Conservation (phyloP, 2,113 vertebrate genomes). For the Mirounga angustirostris region DNA sequence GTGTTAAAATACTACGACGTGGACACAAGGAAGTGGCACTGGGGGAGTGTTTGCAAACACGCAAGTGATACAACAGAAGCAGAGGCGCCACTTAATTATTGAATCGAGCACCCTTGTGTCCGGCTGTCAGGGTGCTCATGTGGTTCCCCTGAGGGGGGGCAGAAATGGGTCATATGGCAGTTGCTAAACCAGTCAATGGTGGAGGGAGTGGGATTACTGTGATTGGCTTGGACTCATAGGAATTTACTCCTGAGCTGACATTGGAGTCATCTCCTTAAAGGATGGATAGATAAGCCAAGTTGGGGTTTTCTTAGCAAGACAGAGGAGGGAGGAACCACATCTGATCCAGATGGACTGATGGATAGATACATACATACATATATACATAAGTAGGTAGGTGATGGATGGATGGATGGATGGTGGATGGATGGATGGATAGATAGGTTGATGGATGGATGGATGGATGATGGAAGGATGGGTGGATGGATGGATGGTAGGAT, state of each 20-base stretch:
- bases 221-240: background rate
- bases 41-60: background rate
- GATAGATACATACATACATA: too few species aligned
- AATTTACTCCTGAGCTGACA: background rate
- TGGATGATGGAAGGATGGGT: too few species aligned
- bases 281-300: background rate
- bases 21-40: background rate
- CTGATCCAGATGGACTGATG: too few species aligned
- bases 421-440: fast-evolving
- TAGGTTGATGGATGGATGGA: background rate
- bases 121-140: too few species aligned
- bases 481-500: too few species aligned
- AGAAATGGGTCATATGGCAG: background rate
- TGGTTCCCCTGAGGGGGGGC: background rate
- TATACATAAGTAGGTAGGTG: background rate
- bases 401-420: background rate
- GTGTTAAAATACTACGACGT: fast-evolving
- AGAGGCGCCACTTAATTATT: background rate
- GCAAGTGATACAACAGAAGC: background rate
- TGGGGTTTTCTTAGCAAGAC: background rate
- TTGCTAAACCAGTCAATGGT: background rate
- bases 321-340: background rate
- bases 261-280: background rate
- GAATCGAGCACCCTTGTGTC: background rate
- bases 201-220: background rate